phyloP scores from a whole-genome alignment of 1,140 invertebrate genomes.

The Heliconius congener region DNA sequence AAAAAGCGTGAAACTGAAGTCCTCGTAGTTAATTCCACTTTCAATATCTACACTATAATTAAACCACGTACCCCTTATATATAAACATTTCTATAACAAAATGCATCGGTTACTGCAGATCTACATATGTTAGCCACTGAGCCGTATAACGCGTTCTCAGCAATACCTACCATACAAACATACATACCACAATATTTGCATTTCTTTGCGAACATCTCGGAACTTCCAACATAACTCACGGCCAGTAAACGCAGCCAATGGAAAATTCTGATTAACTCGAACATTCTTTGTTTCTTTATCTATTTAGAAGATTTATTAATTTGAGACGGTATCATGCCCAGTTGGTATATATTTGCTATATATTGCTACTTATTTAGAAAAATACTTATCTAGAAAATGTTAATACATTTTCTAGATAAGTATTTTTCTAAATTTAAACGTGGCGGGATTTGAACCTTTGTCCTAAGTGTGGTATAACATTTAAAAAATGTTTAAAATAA shows the following conservation, averaged over 20 bases:
- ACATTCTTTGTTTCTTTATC: neutral
- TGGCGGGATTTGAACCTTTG: no score
- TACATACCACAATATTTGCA: neutral
- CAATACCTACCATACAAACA: neutral
- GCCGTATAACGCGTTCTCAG: neutral
- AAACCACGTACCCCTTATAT: neutral
- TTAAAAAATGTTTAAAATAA: no score
- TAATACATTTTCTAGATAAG: no score
- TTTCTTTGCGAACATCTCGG: neutral
- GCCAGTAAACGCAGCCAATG: constrained; percentile 12
- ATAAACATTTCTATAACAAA: neutral
- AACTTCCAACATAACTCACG: constrained; percentile 1
- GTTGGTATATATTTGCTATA: no score
- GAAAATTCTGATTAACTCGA: constrained; percentile 15
- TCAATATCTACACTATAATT: neutral
- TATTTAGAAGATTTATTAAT: neutral
- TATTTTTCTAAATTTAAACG: no score
- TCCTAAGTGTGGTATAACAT: no score
- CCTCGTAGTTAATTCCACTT: neutral
- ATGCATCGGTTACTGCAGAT: neutral
- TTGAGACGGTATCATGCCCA: neutral
- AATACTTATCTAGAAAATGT: no score
- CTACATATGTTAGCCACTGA: neutral
- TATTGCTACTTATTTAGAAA: no score
- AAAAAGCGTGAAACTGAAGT: no score